Base-by-base conservation (phyloP, 2,113 vertebrate genomes). In the Mormyrus lacerda region DNA sequence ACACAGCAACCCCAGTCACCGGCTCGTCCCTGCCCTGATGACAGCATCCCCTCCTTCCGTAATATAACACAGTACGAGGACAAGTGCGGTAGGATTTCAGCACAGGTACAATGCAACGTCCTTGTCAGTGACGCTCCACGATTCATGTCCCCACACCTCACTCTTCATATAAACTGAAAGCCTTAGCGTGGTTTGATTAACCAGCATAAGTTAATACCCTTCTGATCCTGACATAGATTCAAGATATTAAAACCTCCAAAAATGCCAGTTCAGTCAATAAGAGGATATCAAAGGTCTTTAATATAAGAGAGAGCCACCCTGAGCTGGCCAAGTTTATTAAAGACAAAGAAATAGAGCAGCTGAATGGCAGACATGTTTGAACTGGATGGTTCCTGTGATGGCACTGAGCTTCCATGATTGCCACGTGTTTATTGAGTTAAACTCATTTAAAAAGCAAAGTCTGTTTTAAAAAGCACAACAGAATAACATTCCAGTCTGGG, bases 181-280 rank as follows among this genome's bases (percentile, higher is more conserved):
- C 61, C 27, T 69, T 69, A 69, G 61, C 10, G 4, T 39, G 15
- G 69, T 42, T 19, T 79, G 3, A 79, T 79, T 91, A 90, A 53
- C 27, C 69, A n/a, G 69, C 84, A 69, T 47, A 76, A 91, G 90
- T 88, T 91, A 92, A 89, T 90, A 88, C 61, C 76, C 88, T 87
- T 44, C 88, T 93, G 91, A 92, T 92, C 90, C 88, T 89, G 89
- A 91, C 91, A 91, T 91, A 93, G 91, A n/a, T n/a, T 93, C 90
- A 91, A 91, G 88, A 91, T 92, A 92, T 92, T 91, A 92, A 92
- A 92, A 91, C 86, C 42, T 87, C 39, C 53, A 84, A 87, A 90
- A 76, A 39, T 91, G 90, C 89, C 90, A 91, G 88, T 90, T 90
- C 91, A 84, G 90, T 55, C 88, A 90, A 91, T 87, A 88, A 84